Base-by-base conservation (phyloP, 1,140 invertebrate genomes). In the Nephila pilipes region DNA sequence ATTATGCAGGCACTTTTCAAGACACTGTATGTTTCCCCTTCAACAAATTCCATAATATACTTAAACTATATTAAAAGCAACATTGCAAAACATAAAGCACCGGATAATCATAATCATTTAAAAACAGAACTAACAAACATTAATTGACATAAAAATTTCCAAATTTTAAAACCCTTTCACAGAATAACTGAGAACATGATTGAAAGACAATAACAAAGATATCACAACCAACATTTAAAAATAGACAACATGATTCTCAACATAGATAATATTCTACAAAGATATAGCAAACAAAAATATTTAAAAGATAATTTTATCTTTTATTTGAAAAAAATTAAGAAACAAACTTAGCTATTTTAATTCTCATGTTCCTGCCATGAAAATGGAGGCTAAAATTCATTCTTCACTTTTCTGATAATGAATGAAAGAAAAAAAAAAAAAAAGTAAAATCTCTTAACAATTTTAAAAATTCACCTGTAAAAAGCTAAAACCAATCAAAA, bases 151-250 rank as follows among this genome's bases (percentile, higher is more conserved):
- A 83, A 55, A 54, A 55, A 6, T 75, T 32, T 29, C 18, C 18
- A 79, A 29, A 16, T 83, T 55, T 55, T 20, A 55, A 83, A 83
- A 25, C 81, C 54, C 22, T 57, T 83, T 83, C n/a, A 29, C n/a
- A 83, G 22, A 22, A 16, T 83, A 55, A 55, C 14, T 20, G 32
- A 55, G 36, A 20, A 29, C 54, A 83, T 55, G 16, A 83, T 46
- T 83, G 46, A 54, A 83, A 83, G 46, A 54, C 46, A 54, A 36
- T 57, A 83, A 83, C 57, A 92, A 85, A 91, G 60, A 85, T 92
- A 92, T 92, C 90, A 92, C 90, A 92, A 92, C 90, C 90, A 92
- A 92, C 90, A 92, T 55, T 85, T 85, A 92, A 85, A 54, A 85
- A 75, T 89, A 29, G 38, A 89, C 46, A 36, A 25, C 38, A 54